A percentile compares a stretch with the other conserved stretches of the same genome.
Evolutionary conservation across 2,797 vertebrate genomes (phyloP).

Genomic region (Geotrypetes seraphini): DNA sequence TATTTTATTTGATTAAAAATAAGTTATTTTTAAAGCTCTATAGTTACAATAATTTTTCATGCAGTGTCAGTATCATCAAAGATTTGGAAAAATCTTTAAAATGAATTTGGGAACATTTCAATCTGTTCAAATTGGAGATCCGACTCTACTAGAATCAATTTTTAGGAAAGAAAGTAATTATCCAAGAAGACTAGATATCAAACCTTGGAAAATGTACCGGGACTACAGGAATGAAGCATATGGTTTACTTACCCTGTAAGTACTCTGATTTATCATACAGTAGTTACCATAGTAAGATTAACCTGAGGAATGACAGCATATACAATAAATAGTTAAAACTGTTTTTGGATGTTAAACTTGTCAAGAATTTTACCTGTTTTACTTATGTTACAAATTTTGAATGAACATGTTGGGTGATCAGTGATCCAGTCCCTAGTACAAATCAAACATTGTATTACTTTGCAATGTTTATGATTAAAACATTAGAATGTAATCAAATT

Average conservation of each 20-base stretch:
- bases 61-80: slow-evolving; percentile 6
- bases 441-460: too few relatives aligned
- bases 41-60: neutral
- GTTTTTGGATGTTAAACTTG: too few relatives aligned
- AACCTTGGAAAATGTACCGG: slow-evolving; percentile 11
- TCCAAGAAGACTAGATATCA: slow-evolving; percentile 10
- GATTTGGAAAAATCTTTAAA: slow-evolving; percentile 9
- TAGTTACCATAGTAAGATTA: neutral
- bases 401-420: too few relatives aligned
- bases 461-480: too few relatives aligned
- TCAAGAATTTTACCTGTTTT: too few relatives aligned
- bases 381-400: too few relatives aligned
- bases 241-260: slow-evolving; percentile 11
- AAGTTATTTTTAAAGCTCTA: too few relatives aligned
- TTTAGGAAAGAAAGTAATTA: neutral
- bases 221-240: slow-evolving; percentile 4
- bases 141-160: slow-evolving; percentile 2
- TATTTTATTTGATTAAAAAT: too few relatives aligned
- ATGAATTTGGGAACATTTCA: slow-evolving; percentile 16
- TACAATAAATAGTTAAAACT: too few relatives aligned
- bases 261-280: neutral
- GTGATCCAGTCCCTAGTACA: too few relatives aligned
- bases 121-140: slow-evolving; percentile 12
- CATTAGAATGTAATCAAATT: too few relatives aligned
- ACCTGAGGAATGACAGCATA: too few relatives aligned